Conservation (phyloP, 2,113 vertebrate genomes). For the Hyperopisus bebe region DNA sequence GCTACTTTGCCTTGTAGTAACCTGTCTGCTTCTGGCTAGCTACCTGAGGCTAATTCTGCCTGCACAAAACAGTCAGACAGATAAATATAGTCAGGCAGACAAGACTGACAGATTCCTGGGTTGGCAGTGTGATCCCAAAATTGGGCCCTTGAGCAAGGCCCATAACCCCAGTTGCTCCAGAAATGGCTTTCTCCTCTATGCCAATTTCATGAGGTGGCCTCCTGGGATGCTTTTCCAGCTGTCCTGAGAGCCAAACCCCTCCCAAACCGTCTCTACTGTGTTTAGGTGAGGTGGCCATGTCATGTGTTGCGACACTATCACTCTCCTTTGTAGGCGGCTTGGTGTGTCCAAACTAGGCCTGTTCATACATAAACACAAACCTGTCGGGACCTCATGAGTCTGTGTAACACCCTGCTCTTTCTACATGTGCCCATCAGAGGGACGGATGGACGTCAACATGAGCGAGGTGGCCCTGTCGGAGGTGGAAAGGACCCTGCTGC, state of each 20-base stretch:
- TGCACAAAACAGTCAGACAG: too few relatives aligned
- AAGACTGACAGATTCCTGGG: neutral
- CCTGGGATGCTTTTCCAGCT: neutral
- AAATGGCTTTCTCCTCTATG: neutral
- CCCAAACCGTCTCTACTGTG: neutral
- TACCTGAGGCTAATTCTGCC: too few relatives aligned
- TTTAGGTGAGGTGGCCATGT: neutral
- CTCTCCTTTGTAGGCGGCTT: neutral
- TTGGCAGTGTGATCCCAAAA: neutral
- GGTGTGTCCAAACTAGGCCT: neutral
- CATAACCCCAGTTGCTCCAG: neutral
- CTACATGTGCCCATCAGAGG: slow-evolving; percentile 61
- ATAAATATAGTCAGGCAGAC: neutral
- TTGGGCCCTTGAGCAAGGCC: neutral
- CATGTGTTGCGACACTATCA: neutral
- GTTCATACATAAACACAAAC: neutral
- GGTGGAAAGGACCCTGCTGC: slow-evolving; percentile 69
- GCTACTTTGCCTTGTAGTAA: too few relatives aligned
- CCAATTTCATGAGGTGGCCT: neutral
- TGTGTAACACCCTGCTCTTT: neutral
- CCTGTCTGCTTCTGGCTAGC: too few relatives aligned
- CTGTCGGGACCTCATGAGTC: neutral
- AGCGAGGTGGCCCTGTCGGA: slow-evolving; percentile 80
- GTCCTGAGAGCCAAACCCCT: neutral
- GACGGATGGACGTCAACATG: slow-evolving; percentile 84